Evolutionary conservation across 2,113 vertebrate genomes (phyloP), one percentile per base, ranked within the genome.

Genomic region (Recurvirostra avosetta): DNA sequence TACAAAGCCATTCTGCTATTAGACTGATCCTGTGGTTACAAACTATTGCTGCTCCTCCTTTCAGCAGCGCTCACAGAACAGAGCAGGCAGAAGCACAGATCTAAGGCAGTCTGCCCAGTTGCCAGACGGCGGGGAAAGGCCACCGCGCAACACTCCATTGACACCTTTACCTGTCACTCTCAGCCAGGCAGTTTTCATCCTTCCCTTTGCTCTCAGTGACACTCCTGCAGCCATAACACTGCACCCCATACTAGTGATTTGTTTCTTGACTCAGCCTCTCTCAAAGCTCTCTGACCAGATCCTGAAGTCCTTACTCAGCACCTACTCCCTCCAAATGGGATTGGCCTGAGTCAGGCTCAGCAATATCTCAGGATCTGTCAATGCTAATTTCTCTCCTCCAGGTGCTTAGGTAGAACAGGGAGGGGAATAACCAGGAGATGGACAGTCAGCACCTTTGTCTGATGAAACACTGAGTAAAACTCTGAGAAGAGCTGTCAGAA

Each of bases 101-200:
- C 50, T 47, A 6, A 41, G 72, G 16, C 84, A 78, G 56, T 23
- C 49, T 43, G 8, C 26, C 36, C 71, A 63, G 68, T 10, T 77
- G 41, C 61, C 73, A 49, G 45, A 9, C 0, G 3, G 30, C 1
- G 3, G 62, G 49, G 32, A 45, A 67, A 52, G 26, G 49, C 77
- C 40, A 41, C 26, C 0, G 0, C 1, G 4, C 40, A 25, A 20
- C 61, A 34, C n/a, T 71, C 21, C 29, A 5, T 0, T 32, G 63
- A 26, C 36, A 88, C 34, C 50, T 74, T 73, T 12, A 62, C 22
- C 62, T 71, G 22, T 5, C 0, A 0, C 40, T 72, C 58, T 66
- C 71, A 45, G 23, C 16, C 56, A 29, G n/a, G n/a, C 36, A 58
- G 49, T 1, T 75, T 72, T 32, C 34, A 4, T 73, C n/a, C 63